Evolutionary conservation across 2,113 vertebrate species (phyloP), one percentile per base, ranked within the genome.

Genomic region (Lamprologus callipterus): DNA sequence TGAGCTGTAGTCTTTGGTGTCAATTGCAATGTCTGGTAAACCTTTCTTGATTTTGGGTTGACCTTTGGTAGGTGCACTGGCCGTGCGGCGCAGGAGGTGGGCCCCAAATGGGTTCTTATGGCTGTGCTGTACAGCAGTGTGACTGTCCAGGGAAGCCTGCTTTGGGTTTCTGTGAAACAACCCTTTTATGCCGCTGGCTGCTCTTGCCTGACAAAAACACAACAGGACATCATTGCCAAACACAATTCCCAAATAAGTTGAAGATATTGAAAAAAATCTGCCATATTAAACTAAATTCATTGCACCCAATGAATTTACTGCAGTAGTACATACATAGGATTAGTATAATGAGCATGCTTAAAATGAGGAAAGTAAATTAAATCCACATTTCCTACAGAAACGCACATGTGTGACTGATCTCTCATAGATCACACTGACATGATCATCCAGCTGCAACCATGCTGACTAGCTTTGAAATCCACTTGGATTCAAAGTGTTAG

Each of bases 111-210:
- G 97, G 90, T 97, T 97, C 96, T 98, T 98, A 97, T 96, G 97
- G 80, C 90, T 96, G 95, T 95, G 97, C 93, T 97, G 98, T 84
- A 96, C 98, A 99, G 96, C 98, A 99, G 96, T 98, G 98, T 97
- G 98, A 97, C 98, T 98, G 98, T 99, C 99, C 92, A 99, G 98
- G 63, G 99, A 99, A 92, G 97, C 93, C 91, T 99, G 98, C 96
- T 99, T 99, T 98, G 98, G 97, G 96, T 97, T 99, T 97, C 98
- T 98, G 97, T 98, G 97, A 96, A 99, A 99, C 75, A 99, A 97
- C 75, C 98, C 98, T 98, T 99, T 99, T 97, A 99, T 97, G 94
- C 98, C 98, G 94, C 97, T 97, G 96, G 96, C 96, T 94, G 97
- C 97, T 91, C 97, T 98, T 96, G 96, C 97, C 98, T 99, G 95